Percentiles rank a stretch among this genome's conserved stretches.
phyloP scores from a whole-genome alignment of 2,888 invertebrate genomes.

The Busseola fusca region DNA sequence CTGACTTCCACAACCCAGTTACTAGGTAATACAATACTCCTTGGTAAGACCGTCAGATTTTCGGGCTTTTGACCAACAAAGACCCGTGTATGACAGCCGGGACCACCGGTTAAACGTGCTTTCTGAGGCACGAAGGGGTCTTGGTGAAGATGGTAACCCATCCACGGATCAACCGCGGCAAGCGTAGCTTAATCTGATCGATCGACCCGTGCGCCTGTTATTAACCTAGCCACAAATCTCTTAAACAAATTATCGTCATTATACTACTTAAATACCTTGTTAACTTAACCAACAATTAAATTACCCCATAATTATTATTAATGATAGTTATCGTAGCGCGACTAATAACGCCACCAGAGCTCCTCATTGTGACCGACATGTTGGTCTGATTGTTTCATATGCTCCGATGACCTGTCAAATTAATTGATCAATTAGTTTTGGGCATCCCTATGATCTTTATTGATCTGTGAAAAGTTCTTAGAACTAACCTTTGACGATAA shows the following conservation, averaged over 20 bases:
- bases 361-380: constrained; percentile 7
- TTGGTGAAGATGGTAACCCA: no score
- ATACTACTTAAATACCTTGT: neutral
- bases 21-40: no score
- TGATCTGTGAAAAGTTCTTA: constrained; percentile 6
- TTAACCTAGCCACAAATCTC: no score
- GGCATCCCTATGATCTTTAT: constrained; percentile 8
- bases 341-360: constrained; percentile 14
- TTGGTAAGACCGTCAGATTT: no score
- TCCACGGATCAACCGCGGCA: no score
- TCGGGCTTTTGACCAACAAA: no score
- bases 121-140: no score
- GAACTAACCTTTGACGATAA: constrained; percentile 9
- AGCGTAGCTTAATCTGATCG: no score
- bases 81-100: no score
- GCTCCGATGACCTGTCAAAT: constrained; percentile 26
- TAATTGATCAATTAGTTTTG: constrained; percentile 31
- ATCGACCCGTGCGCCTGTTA: no score
- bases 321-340: constrained; percentile 3
- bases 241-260: neutral
- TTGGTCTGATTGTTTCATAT: constrained; percentile 22
- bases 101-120: no score
- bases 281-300: constrained; percentile 11
- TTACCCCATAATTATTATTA: constrained; percentile 11
- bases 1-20: no score